Evolutionary conservation across 2,888 invertebrate species (phyloP).

Genomic region (Anthoptus insignis): DNA sequence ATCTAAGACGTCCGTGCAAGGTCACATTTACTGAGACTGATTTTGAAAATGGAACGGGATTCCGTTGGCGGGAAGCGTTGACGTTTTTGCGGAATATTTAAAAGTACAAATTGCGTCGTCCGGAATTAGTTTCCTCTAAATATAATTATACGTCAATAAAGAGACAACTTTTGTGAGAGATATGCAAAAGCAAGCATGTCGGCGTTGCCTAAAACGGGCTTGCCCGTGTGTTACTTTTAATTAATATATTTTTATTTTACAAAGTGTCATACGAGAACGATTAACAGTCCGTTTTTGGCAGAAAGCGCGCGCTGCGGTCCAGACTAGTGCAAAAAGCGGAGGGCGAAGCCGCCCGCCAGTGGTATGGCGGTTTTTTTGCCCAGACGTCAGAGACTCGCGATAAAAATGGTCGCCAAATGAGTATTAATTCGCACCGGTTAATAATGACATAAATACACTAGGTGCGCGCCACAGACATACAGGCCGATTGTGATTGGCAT

Average conservation of each 20-base stretch:
- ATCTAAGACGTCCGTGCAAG: conserved; percentile 46
- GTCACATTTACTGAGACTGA: conserved; percentile 50
- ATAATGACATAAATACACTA: conserved; percentile 86
- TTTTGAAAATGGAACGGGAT: conserved; percentile 55
- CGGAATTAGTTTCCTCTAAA: not conserved
- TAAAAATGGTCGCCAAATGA: conserved; percentile 83
- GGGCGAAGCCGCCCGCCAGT: conserved; percentile 54
- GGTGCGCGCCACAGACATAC: conserved; percentile 63
- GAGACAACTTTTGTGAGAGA: conserved; percentile 11
- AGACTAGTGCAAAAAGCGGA: conserved; percentile 59
- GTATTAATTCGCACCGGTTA: conserved; percentile 85
- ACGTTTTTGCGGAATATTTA: no score
- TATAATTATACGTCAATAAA: conserved; percentile 18
- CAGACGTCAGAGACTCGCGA: conserved; percentile 68
- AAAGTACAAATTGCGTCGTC: no score
- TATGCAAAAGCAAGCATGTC: conserved; percentile 16
- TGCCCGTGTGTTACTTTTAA: conserved; percentile 45
- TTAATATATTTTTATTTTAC: conserved; percentile 52
- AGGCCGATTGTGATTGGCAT: conserved; percentile 59
- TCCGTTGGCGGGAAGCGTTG: no score
- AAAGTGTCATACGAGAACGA: conserved; percentile 52
- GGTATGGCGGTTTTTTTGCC: conserved; percentile 69
- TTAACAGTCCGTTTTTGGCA: conserved; percentile 70
- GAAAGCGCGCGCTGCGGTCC: conserved; percentile 54
- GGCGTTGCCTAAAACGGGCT: conserved; percentile 23